Conservation (phyloP, 2,113 vertebrate species). For the Xenotilapia caudafasciata region DNA sequence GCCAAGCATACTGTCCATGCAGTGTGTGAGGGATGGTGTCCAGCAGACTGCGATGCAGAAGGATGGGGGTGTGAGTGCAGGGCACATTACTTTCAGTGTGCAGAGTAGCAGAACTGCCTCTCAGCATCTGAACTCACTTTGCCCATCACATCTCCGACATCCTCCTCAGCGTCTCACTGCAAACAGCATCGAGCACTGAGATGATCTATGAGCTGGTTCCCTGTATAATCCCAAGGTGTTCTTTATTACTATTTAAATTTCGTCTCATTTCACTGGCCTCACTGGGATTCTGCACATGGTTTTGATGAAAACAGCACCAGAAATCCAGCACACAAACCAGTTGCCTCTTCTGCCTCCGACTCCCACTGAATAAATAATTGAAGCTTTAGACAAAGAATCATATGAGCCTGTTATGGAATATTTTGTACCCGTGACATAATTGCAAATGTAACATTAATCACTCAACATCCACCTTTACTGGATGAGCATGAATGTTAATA, state of each 20-base stretch:
- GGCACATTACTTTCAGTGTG: conserved; percentile 29
- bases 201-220: conserved; percentile 8
- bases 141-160: conserved; percentile 26
- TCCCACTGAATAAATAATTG: conserved; percentile 39
- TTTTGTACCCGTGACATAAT: conserved; percentile 25
- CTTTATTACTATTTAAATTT: conserved; percentile 11
- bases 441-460: conserved; percentile 50
- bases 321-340: conserved; percentile 4
- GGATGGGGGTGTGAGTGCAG: conserved; percentile 20
- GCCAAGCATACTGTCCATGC: conserved; percentile 11
- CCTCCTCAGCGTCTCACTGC: conserved; percentile 29
- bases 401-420: conserved; percentile 1
- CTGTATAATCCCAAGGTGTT: neutral
- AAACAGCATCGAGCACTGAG: neutral
- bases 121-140: conserved; percentile 24
- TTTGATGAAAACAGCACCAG: conserved; percentile 6
- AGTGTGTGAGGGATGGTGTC: conserved; percentile 31
- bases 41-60: conserved; percentile 36
- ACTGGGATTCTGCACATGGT: neutral
- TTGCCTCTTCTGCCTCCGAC: conserved; percentile 1
- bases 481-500: conserved; percentile 45
- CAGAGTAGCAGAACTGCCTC: conserved; percentile 42
- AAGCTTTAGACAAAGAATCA: conserved; percentile 35
- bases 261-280: conserved; percentile 9
- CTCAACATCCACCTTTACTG: conserved; percentile 21